These are phyloP conservation scores for Lepidotrigona ventralis DNA, from an alignment of 1,140 invertebrate species.

Conservation along the genomic window DNA sequence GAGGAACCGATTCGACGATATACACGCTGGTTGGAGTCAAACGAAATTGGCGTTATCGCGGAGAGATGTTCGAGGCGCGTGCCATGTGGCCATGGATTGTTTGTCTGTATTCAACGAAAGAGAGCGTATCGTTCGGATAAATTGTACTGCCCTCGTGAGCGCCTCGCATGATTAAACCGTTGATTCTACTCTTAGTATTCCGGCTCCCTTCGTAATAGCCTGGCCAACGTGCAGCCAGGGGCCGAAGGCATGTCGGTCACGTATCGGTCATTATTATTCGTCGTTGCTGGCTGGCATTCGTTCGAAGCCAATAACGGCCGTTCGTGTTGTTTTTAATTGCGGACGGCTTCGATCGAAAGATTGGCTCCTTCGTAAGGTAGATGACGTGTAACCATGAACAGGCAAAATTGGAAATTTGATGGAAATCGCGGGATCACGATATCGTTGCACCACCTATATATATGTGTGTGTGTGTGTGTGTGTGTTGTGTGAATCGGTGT, in stretches of 20 bases:
- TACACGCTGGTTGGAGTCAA: no score
- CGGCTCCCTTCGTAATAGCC: conserved; percentile 30
- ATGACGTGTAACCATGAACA: no score
- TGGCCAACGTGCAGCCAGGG: background rate
- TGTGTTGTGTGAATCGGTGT: background rate
- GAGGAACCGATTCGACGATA: background rate
- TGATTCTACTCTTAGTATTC: conserved; percentile 47
- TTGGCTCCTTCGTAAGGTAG: background rate
- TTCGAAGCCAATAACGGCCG: conserved; percentile 18
- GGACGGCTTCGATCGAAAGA: background rate
- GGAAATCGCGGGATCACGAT: background rate
- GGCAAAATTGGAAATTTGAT: background rate
- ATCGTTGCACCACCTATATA: background rate
- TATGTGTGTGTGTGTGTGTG: background rate
- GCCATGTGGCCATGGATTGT: background rate
- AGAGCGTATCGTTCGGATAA: conserved; percentile 54
- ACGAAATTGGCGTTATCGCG: conserved; percentile 14
- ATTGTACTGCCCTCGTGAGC: conserved; percentile 47
- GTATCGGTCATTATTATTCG: conserved; percentile 54
- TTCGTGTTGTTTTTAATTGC: conserved; percentile 28
- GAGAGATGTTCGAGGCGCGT: conserved; percentile 33
- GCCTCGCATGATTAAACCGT: conserved; percentile 48
- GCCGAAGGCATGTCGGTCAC: conserved; percentile 34
- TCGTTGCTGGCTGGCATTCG: conserved; percentile 12
- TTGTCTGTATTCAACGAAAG: conserved; percentile 59